Conservation (phyloP, 2,888 invertebrate genomes). For the Hartigia nigra region DNA sequence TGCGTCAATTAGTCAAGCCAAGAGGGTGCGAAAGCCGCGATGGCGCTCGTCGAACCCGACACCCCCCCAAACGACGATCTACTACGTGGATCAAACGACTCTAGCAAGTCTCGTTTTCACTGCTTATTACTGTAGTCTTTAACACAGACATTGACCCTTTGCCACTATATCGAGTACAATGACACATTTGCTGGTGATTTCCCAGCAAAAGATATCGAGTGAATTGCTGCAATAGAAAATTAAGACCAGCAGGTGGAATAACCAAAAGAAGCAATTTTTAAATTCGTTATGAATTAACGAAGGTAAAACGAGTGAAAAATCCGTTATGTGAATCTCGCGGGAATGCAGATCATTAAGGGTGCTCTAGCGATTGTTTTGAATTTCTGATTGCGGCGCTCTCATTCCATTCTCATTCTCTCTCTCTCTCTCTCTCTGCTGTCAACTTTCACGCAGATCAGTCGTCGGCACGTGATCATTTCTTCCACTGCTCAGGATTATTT, state of each 20-base stretch:
- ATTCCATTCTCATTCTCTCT: background rate
- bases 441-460: background rate
- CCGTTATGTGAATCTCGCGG: slow-evolving; percentile 2
- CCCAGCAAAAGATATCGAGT: background rate
- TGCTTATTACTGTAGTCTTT: background rate
- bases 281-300: background rate
- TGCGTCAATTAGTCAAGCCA: slow-evolving; percentile 59
- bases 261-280: background rate
- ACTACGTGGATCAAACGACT: background rate
- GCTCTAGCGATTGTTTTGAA: slow-evolving; percentile 9
- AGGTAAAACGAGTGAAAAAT: background rate
- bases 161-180: background rate
- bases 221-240: background rate
- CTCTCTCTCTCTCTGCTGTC: background rate
- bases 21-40: slow-evolving; percentile 51
- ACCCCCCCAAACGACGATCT: background rate
- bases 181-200: background rate
- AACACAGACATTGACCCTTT: background rate
- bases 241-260: background rate
- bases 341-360: slow-evolving; percentile 13
- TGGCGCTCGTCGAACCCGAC: slow-evolving; percentile 38
- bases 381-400: slow-evolving; percentile 11
- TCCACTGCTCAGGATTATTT: background rate
- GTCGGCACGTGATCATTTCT: background rate
- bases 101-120: background rate